Percentiles rank a stretch among this genome's conserved stretches.
Conservation (phyloP, 2,888 invertebrate species). For the Epinotia demarniana region DNA sequence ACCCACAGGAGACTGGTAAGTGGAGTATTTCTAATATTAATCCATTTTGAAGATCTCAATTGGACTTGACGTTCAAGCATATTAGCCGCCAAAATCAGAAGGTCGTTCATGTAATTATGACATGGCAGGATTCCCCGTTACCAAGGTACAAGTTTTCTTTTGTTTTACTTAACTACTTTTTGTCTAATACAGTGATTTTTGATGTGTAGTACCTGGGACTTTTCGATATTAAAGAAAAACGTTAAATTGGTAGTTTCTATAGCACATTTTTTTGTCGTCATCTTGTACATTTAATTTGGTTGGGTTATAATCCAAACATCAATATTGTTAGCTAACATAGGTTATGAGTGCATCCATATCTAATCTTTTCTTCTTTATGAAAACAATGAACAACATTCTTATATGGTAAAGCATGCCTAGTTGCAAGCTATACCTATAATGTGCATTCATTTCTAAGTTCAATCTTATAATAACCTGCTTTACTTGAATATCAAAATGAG, state of each 20-base stretch:
- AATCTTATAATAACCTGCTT: background rate
- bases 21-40: conserved; percentile 50
- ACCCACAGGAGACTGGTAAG: conserved; percentile 62
- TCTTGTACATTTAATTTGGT: conserved; percentile 49
- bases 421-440: background rate
- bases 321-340: conserved; percentile 55
- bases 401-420: background rate
- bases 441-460: background rate
- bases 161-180: conserved; percentile 13
- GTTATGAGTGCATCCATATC: conserved; percentile 37
- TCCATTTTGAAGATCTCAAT: conserved; percentile 47
- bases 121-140: conserved; percentile 11
- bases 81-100: conserved; percentile 59
- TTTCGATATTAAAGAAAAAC: background rate
- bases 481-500: background rate
- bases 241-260: background rate
- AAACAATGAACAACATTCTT: conserved; percentile 5
- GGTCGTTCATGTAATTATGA: conserved; percentile 35
- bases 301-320: conserved; percentile 68
- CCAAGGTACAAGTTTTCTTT: conserved; percentile 1
- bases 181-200: background rate
- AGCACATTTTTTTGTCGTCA: conserved; percentile 26
- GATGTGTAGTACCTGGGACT: background rate
- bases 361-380: conserved; percentile 38
- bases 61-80: conserved; percentile 55